Evolutionary conservation across 2,888 invertebrate genomes (phyloP), one percentile per base, ranked within the genome.

Genomic region (Rhagophthalmus giganteus): DNA sequence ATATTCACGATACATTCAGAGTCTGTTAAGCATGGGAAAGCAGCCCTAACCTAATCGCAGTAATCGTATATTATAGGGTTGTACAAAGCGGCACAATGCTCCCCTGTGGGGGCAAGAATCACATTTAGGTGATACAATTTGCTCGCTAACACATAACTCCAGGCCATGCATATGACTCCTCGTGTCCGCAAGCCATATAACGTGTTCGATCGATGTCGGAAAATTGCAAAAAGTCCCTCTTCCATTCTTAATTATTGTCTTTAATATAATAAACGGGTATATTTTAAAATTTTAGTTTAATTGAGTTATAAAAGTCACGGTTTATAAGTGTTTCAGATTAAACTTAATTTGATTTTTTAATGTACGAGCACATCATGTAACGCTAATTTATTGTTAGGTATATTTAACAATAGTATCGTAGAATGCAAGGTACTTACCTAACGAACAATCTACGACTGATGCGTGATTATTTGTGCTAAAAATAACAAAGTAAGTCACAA

Each of bases 61-160:
- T 72, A 72, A 72, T 72, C 68, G 69, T 62, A 64, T 69, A 71
- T 70, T 70, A 70, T 69, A 64, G 69, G 71, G 69, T 68, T 69
- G 65, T 59, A 67, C 65, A 66, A 65, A 66, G 65, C 63, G 60
- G 57, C 57, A 61, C 59, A 61, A 58, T 61, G 57, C 52, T 58
- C 61, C 63, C 63, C 57, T 55, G 55, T 57, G 64, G 61, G 62
- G 61, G 59, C 58, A 62, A 65, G 64, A 70, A 68, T 68, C 68
- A 63, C 62, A 62, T 64, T 61, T 63, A 60, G 57, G 39, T 58
- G 69, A 70, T 69, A 63, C 60, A 59, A 70, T 70, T 69, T 65
- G 58, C 58, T 59, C 59, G 54, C 59, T 60, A 60, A 54, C 61
- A 61, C 61, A 60, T 46, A 58, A 49, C 62, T 50, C 39, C 51